phyloP scores from a whole-genome alignment of 2,888 invertebrate genomes.

The Andrena flavipes region DNA sequence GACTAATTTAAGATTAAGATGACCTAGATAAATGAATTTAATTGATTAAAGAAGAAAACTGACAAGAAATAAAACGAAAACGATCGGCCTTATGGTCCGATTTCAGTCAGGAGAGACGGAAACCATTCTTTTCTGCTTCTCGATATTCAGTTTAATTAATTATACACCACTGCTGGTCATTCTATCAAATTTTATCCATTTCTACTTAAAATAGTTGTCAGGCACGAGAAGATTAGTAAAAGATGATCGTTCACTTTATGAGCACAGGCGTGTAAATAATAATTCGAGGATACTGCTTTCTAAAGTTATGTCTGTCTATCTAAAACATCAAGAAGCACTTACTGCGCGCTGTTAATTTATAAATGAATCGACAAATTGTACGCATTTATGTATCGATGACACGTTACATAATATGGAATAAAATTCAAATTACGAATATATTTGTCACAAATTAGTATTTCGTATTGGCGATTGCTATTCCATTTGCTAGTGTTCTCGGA shows the following conservation, averaged over 20 bases:
- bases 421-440: background rate
- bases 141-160: slow-evolving; percentile 80
- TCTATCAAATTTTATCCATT: slow-evolving; percentile 5
- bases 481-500: slow-evolving; percentile 24
- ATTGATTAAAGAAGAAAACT: slow-evolving; percentile 33
- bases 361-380: slow-evolving; percentile 10
- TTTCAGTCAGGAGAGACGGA: slow-evolving; percentile 49
- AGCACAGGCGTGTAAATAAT: slow-evolving; percentile 25
- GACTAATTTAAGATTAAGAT: slow-evolving; percentile 61
- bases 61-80: slow-evolving; percentile 33
- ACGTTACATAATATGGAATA: slow-evolving; percentile 1
- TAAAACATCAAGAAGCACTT: background rate
- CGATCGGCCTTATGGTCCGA: slow-evolving; percentile 49
- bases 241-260: slow-evolving; percentile 7
- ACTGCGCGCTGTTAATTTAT: slow-evolving; percentile 8
- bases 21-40: slow-evolving; percentile 62
- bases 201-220: slow-evolving; percentile 13
- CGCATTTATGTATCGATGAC: slow-evolving; percentile 4
- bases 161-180: slow-evolving; percentile 77
- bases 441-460: background rate
- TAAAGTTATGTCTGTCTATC: background rate
- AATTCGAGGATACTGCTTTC: slow-evolving; percentile 37
- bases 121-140: slow-evolving; percentile 57
- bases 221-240: background rate
- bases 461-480: background rate